Conservation (phyloP, 1,140 invertebrate species). For the Drosophila eugracilis region DNA sequence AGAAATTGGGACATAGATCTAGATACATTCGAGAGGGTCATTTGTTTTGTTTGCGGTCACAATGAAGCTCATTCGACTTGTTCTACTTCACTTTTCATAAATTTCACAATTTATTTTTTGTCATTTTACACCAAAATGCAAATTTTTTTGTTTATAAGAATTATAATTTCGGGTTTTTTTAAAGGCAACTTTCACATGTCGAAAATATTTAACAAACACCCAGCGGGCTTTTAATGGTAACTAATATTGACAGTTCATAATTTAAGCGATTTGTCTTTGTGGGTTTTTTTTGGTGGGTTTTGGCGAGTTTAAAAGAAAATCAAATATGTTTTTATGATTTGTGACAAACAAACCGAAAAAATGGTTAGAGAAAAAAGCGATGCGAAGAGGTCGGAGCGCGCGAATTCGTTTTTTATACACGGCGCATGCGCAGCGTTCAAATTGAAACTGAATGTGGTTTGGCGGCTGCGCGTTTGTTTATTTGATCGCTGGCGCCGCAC, state of each 20-base stretch:
- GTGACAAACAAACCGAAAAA: conserved; percentile 55
- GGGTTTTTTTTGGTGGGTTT: conserved; percentile 16
- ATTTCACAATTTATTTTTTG: conserved; percentile 52
- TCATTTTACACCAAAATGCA: conserved; percentile 49
- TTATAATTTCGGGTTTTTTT: conserved; percentile 27
- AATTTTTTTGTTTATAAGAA: conserved; percentile 59
- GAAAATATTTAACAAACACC: conserved; percentile 20
- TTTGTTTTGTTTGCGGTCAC: conserved; percentile 39
- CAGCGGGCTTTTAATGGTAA: conserved; percentile 41
- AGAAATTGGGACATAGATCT: conserved; percentile 61
- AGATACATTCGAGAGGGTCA: conserved; percentile 53
- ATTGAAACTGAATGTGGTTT: conserved; percentile 70
- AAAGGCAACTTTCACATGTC: conserved; percentile 63
- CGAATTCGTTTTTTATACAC: conserved; percentile 34
- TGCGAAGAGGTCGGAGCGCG: conserved; percentile 29
- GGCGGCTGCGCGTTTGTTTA: conserved; percentile 67
- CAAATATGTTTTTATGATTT: conserved; percentile 30
- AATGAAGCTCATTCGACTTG: conserved; percentile 26
- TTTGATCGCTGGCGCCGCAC: conserved; percentile 53
- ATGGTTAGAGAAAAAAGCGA: conserved; percentile 21
- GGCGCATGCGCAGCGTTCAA: conserved; percentile 74
- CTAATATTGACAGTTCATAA: conserved; percentile 49
- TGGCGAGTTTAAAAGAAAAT: conserved; percentile 14
- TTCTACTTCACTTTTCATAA: conserved; percentile 40
- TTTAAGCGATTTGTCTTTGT: conserved; percentile 32